Base-by-base conservation (phyloP, 2,113 vertebrate genomes). In the Corythornis vintsioides region DNA sequence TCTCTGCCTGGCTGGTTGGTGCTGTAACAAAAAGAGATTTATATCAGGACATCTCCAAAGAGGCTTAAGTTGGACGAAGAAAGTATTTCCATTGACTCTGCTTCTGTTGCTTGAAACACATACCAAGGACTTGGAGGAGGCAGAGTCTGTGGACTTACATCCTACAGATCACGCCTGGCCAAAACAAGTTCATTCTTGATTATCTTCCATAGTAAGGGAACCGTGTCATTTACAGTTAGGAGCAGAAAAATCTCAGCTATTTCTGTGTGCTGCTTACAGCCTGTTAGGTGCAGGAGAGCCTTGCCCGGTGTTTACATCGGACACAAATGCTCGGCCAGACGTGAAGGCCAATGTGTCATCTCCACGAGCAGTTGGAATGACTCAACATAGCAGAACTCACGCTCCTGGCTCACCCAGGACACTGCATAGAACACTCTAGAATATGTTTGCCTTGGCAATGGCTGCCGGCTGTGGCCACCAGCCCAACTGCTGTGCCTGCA, bases 1-100 rank as follows among this genome's bases (percentile, higher is more conserved):
- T 98, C 95, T 99, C 99, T 94, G 97, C 96, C 87, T 98, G 98
- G 97, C 97, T 90, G 94, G 98, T 97, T 93, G 98, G 97, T 82
- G 97, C 98, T 99, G 94, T 63, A 97, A 94, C 72, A 93, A 76
- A 95, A 86, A 53, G 13, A 52, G 67, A 90, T 65, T 84, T 56
- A 9, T 60, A 66, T 75, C 86, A 93, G 47, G 86, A 88, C 69
- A 89, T 26, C 69, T 71, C 82, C 90, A 57, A 87, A 83, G 57
- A 81, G 60, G 77, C 84, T 86, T 35, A 26, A 35, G 60, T 3
- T 83, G 95, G 86, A 86, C 26, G 2, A 65, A 60, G 86, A 63
- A 52, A 82, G 22, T 52, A 67, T 48, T 91, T 66, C 90, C 66
- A 81, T 73, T 85, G 70, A 70, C 38, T 88, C 77, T 74, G 52